These are phyloP conservation scores for Chlorodrepanis virens DNA, from an alignment of 2,113 vertebrate species.

Conservation along the genomic window DNA sequence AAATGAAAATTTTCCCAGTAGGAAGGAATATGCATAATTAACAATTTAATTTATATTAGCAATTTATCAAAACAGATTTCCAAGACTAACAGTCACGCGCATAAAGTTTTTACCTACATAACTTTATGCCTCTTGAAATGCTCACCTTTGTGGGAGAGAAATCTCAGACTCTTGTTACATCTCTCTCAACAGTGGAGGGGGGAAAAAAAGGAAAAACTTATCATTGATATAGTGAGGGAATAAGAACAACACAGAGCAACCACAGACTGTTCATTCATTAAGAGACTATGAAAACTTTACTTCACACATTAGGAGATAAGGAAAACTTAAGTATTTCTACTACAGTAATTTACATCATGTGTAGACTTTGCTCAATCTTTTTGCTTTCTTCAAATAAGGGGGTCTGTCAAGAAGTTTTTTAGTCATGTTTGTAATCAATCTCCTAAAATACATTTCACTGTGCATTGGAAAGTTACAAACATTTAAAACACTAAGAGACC, in stretches of 20 bases:
- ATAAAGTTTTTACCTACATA: not conserved
- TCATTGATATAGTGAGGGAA: not conserved
- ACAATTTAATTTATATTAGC: not conserved
- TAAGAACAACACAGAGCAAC: not conserved
- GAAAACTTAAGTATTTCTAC: not conserved
- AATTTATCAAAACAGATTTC: not conserved
- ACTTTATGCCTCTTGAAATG: not conserved
- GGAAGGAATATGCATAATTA: not conserved
- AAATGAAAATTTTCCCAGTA: not conserved
- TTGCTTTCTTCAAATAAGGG: not conserved
- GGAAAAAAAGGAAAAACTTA: accelerated
- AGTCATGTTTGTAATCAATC: not conserved
- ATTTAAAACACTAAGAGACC: not conserved
- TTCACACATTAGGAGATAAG: not conserved
- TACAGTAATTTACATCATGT: not conserved
- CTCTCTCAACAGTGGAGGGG: not conserved
- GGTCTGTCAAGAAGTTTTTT: not conserved
- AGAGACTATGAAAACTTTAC: not conserved
- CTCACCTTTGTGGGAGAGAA: not conserved
- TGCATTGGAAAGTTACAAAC: not conserved
- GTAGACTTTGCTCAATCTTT: not conserved
- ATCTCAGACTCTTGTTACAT: not conserved
- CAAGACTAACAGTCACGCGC: not conserved
- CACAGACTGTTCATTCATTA: not conserved
- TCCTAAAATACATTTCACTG: not conserved